These are phyloP conservation scores for Pipistrellus nathusii DNA, from an alignment of 2,797 vertebrate species.

Conservation along the genomic window DNA sequence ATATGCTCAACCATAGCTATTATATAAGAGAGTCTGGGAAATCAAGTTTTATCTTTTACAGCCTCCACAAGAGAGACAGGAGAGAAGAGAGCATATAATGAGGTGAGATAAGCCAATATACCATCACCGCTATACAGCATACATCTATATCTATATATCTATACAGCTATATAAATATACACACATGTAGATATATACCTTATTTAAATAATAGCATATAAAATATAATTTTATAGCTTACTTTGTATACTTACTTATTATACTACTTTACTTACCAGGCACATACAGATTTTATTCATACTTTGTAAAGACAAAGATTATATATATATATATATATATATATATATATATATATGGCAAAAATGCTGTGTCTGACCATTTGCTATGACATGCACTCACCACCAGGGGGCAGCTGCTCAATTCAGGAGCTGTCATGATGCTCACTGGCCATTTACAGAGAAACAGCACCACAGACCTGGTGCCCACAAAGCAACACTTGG, in stretches of 20 bases:
- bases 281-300: slow-evolving; percentile 28
- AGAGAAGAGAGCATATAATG: slow-evolving; percentile 17
- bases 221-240: neutral
- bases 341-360: neutral
- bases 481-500: no score
- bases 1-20: neutral
- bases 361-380: no score
- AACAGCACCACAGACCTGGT: no score
- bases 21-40: neutral
- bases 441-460: no score
- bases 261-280: neutral
- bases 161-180: neutral
- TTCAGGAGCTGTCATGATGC: no score
- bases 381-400: no score
- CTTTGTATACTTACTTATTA: neutral
- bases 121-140: neutral
- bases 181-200: neutral
- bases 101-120: slow-evolving; percentile 2
- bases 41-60: neutral
- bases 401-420: no score
- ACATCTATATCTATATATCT: neutral
- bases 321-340: neutral
- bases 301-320: neutral
- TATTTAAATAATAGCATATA: neutral
- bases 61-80: neutral